Conservation (phyloP, 2,888 invertebrate genomes). For the Fabriciana adippe region DNA sequence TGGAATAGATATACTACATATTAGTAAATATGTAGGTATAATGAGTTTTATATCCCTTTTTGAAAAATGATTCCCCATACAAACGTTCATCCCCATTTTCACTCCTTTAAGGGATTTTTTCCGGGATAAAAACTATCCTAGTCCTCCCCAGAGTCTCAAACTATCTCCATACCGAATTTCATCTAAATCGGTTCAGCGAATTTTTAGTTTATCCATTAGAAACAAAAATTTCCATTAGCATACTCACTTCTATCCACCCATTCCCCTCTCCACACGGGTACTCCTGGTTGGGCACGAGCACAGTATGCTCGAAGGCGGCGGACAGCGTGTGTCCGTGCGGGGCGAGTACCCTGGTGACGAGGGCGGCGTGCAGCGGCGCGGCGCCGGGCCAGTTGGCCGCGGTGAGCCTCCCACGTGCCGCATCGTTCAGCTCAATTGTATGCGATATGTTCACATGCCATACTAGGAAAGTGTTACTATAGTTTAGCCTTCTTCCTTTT, state of each 20-base stretch:
- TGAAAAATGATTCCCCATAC: too few relatives aligned
- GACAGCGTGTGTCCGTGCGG: slow-evolving; percentile 66
- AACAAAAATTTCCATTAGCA: neutral
- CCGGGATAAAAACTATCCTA: too few relatives aligned
- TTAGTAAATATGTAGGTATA: too few relatives aligned
- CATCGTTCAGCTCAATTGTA: slow-evolving; percentile 53
- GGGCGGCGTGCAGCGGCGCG: slow-evolving; percentile 52
- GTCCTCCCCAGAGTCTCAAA: too few relatives aligned
- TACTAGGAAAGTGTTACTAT: slow-evolving; percentile 48
- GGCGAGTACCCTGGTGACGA: slow-evolving; percentile 61
- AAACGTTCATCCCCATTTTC: neutral
- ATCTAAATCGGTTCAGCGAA: too few relatives aligned
- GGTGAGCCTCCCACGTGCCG: slow-evolving; percentile 54
- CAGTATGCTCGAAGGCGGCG: slow-evolving; percentile 54
- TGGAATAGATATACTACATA: too few relatives aligned
- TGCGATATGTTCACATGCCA: slow-evolving; percentile 63
- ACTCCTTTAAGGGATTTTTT: neutral
- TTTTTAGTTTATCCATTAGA: too few relatives aligned
- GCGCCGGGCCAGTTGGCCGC: slow-evolving; percentile 68
- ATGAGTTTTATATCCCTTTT: too few relatives aligned
- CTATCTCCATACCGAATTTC: too few relatives aligned
- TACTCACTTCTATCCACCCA: slow-evolving; percentile 78
- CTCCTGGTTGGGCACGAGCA: slow-evolving; percentile 46
- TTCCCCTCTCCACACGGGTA: slow-evolving; percentile 70
- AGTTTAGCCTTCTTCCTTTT: too few relatives aligned